phyloP scores from a whole-genome alignment of 2,113 vertebrate species.

The Dendropsophus ebraccatus region DNA sequence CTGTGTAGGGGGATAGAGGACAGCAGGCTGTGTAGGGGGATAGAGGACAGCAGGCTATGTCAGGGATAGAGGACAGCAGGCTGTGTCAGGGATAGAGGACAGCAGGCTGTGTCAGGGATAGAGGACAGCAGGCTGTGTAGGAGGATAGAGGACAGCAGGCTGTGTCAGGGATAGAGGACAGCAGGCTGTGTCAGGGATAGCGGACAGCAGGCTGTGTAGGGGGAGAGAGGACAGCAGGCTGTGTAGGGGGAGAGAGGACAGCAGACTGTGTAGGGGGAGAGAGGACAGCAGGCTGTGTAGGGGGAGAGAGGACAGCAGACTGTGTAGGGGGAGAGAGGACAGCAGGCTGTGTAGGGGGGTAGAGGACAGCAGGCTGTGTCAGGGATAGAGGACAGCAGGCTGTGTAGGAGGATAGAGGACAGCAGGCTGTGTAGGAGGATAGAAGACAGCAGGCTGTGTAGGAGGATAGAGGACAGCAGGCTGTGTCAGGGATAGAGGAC shows the following conservation, averaged over 20 bases:
- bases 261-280: neutral
- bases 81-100: too few species aligned
- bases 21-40: neutral
- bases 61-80: neutral
- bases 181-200: neutral
- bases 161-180: neutral
- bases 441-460: neutral
- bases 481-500: neutral
- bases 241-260: neutral
- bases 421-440: neutral
- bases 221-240: neutral
- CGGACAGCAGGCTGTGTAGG: neutral
- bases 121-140: neutral
- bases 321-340: neutral
- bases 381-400: neutral
- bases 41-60: neutral
- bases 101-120: neutral
- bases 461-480: neutral
- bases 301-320: neutral
- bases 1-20: neutral
- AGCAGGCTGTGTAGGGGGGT: neutral
- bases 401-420: neutral
- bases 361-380: neutral
- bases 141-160: neutral
- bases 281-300: neutral